Evolutionary conservation across 2,113 vertebrate species (phyloP), one percentile per base, ranked within the genome.

Genomic region (Vanacampus margaritifer): DNA sequence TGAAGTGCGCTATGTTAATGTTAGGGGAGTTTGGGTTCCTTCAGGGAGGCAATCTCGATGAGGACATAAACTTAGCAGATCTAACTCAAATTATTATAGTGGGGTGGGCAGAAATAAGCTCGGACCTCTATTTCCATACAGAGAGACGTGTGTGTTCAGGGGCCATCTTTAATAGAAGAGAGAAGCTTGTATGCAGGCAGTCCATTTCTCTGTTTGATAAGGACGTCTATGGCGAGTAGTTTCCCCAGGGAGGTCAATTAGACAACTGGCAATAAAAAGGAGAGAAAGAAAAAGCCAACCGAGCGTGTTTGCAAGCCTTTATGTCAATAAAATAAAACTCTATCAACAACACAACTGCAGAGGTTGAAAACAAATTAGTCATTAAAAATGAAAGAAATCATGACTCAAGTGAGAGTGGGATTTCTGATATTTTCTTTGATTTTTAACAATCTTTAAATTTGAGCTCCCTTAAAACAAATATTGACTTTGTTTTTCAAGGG

Each of bases 51-150:
- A 75, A 86, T 71, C 66, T 74, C 51, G 71, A 81, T 10, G 61
- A 62, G 67, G 65, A 82, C 78, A 81, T 78, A 76, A 84, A 86
- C 36, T 53, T 48, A 78, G 64, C 62, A 56, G 48, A 73, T 83
- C 59, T 71, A 80, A 70, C 76, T 72, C 73, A 70, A 88, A 84
- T 82, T 72, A 79, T 68, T 84, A 87, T 73, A 64, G 65, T 59
- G 65, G 7, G 7, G 68, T 69, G 69, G 76, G 68, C 46, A 59
- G 61, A 76, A 70, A 79, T 32, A 62, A 61, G 69, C 57, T 51
- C 64, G 75, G 69, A 76, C 76, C 68, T 74, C 37, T 5, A 91
- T 91, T 91, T 89, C 87, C 89, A 91, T 89, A 85, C 79, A 87
- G 76, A 89, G 73, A 84, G 73, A 46, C 51, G 69, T 53, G 71